Conservation (phyloP, 2,113 vertebrate species). For the Pangasianodon gigas region DNA sequence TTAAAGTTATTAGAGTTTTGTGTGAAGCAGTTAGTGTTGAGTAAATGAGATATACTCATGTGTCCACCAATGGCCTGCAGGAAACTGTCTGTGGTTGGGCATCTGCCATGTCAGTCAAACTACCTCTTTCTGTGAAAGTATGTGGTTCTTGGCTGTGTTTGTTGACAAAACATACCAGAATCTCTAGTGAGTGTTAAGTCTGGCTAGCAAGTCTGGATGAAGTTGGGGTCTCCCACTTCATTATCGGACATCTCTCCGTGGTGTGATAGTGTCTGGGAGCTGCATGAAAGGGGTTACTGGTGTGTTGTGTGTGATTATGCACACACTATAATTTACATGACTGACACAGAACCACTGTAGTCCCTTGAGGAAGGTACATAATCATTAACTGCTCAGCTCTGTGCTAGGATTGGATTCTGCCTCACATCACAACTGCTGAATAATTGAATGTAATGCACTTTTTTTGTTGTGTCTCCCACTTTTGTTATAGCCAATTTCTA, state of each 20-base stretch:
- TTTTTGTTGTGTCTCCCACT: neutral
- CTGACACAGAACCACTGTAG: neutral
- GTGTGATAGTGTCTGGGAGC: neutral
- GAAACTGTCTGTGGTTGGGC: neutral
- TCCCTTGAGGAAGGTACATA: neutral
- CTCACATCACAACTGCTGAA: neutral
- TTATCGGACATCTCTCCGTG: neutral
- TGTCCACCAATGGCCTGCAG: neutral
- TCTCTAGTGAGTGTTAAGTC: neutral
- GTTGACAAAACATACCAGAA: conserved; percentile 5
- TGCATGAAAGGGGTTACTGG: neutral
- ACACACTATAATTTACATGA: neutral
- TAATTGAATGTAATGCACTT: neutral
- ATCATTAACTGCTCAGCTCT: neutral
- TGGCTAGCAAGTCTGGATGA: neutral
- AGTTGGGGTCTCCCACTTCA: neutral
- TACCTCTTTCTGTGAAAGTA: neutral
- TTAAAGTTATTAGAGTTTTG: neutral
- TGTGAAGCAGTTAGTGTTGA: neutral
- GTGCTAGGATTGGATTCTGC: neutral
- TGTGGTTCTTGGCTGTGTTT: neutral
- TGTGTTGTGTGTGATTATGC: neutral
- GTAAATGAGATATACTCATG: neutral
- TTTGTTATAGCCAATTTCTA: neutral
- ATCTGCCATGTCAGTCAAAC: neutral